Evolutionary conservation across 2,888 invertebrate genomes (phyloP).

Genomic region (Anagyrus pseudococci): DNA sequence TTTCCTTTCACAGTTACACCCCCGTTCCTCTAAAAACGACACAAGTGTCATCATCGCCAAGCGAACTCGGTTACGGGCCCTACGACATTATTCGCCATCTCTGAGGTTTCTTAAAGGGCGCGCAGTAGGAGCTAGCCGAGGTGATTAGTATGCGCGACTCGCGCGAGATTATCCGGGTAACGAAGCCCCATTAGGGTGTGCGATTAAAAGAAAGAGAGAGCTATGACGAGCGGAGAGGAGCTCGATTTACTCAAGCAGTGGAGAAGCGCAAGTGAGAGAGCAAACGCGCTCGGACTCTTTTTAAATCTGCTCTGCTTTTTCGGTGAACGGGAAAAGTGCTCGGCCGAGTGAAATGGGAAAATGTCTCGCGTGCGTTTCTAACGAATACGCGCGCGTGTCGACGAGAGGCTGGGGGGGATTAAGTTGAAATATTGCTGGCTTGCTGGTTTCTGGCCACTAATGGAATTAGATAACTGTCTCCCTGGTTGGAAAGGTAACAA

Average conservation of each 20-base stretch:
- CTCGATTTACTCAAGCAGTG: too few species aligned
- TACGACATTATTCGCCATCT: slow-evolving; percentile 25
- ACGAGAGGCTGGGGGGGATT: too few species aligned
- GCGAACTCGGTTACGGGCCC: slow-evolving; percentile 2
- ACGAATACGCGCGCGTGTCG: too few species aligned
- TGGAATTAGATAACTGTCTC: too few species aligned
- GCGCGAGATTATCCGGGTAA: slow-evolving; percentile 31
- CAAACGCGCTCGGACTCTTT: background rate
- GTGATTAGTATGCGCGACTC: slow-evolving; percentile 30
- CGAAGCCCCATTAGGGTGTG: slow-evolving; percentile 31
- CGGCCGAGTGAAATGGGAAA: background rate
- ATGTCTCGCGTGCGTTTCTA: background rate
- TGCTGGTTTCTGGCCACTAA: too few species aligned
- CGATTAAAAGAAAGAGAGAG: background rate
- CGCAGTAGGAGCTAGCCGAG: background rate
- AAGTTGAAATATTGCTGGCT: too few species aligned
- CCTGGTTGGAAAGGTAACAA: too few species aligned
- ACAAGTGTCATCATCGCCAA: slow-evolving; percentile 17
- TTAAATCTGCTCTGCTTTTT: background rate
- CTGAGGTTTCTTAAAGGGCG: slow-evolving; percentile 29
- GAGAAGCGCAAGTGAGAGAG: too few species aligned
- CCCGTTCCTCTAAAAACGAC: background rate
- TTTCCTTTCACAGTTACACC: background rate
- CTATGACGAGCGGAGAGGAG: background rate
- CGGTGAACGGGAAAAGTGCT: background rate